Conservation (phyloP, 2,888 invertebrate genomes). For the Agrilus mali region DNA sequence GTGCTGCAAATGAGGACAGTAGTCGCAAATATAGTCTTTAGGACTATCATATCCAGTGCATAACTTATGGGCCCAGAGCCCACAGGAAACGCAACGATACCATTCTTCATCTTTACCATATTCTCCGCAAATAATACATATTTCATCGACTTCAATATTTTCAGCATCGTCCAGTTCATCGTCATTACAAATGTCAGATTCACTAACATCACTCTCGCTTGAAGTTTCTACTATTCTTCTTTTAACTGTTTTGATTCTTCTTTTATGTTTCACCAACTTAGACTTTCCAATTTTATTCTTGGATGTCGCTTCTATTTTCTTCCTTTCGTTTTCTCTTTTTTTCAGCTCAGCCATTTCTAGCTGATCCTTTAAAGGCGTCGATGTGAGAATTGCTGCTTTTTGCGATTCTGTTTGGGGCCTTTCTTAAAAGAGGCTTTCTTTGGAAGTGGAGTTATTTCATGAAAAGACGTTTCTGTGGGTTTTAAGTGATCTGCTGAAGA, state of each 20-base stretch:
- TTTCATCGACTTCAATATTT: neutral
- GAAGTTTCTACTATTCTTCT: slow-evolving; percentile 1
- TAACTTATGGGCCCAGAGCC: neutral
- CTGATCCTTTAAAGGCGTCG: neutral
- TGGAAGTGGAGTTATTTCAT: too few relatives aligned
- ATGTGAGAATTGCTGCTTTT: slow-evolving; percentile 1
- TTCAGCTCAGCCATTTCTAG: neutral
- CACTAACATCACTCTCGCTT: neutral
- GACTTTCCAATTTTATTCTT: too few relatives aligned
- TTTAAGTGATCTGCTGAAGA: too few relatives aligned
- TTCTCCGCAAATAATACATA: neutral
- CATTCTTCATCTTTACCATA: slow-evolving; percentile 1
- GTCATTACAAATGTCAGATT: neutral
- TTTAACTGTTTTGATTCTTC: neutral
- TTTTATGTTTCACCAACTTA: neutral
- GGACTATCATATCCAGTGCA: neutral
- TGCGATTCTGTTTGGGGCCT: neutral
- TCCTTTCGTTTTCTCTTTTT: neutral
- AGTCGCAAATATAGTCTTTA: neutral
- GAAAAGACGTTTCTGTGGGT: too few relatives aligned
- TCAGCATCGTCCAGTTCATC: slow-evolving; percentile 1
- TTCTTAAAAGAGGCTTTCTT: too few relatives aligned
- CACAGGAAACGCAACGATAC: slow-evolving; percentile 1
- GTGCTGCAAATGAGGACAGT: neutral
- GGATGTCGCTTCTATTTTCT: too few relatives aligned